Base-by-base conservation (phyloP, 2,113 vertebrate genomes). In the Lampris megalopsis region DNA sequence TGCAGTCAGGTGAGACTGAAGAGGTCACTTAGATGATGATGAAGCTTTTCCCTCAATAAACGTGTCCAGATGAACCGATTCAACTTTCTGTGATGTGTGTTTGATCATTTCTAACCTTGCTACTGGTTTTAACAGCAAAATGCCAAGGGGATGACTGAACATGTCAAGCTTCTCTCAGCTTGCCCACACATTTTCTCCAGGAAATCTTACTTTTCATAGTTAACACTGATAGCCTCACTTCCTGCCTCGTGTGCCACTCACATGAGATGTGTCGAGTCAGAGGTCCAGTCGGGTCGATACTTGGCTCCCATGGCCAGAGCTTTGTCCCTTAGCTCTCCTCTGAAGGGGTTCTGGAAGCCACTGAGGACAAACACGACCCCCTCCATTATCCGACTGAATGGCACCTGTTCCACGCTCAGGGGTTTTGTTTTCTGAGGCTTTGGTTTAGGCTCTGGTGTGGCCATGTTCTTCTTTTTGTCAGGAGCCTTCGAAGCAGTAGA, bases 281-380 rank as follows among this genome's bases (percentile, higher is more conserved):
- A 77, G 1, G 94, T 95, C 96, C 97, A 98, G 91, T 98, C 96
- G 0, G 96, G 93, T 6, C 93, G 88, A 68, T 98, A 98, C 69
- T 95, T 95, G 63, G 94, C 97, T 6, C 96, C 96, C 95, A 98
- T 93, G 63, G 95, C 95, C 59, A 98, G 75, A 5, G 96, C 97
- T 80, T 97, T 97, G 83, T 97, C 96, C 66, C 96, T 93, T 50
- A 98, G 94, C 63, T 98, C 96, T 0, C 90, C 95, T 75, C 96
- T 94, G 83, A 96, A 96, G 0, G 97, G 97, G 83, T 98, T 97
- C 89, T 98, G 96, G 84, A 98, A 97, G 57, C 97, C 97, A 0
- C 97, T 98, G 71, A 98, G 92, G 38, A 98, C 96, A 61, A 98
- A 95, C 85, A 97, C 96, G 4, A 96, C 95, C 0, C 95, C 96